A percentile compares a stretch with the other conserved stretches of the same genome.
Conservation (phyloP, 2,888 invertebrate genomes). For the Drosophila niveifrons region DNA sequence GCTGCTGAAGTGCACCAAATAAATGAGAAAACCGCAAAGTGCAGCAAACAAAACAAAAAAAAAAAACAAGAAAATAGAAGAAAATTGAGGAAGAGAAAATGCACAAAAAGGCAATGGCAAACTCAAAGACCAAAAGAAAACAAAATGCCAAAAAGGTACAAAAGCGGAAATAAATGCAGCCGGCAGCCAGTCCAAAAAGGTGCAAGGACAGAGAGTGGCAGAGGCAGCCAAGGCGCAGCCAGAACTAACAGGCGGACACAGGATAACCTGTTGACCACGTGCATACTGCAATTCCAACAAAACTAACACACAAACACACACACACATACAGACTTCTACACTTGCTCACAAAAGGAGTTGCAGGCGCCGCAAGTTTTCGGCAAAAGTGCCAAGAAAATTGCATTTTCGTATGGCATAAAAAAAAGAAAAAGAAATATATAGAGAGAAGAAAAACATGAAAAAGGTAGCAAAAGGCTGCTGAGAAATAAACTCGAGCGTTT, state of each 20-base stretch:
- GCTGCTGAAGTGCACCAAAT: slow-evolving; percentile 55
- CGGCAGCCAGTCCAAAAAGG: slow-evolving; percentile 39
- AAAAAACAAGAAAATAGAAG: slow-evolving; percentile 34
- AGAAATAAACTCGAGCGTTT: slow-evolving; percentile 75
- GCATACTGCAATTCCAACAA: slow-evolving; percentile 75
- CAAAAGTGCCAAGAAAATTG: slow-evolving; percentile 81
- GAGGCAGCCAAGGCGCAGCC: slow-evolving; percentile 34
- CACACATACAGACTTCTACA: slow-evolving; percentile 11
- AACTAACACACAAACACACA: slow-evolving; percentile 21
- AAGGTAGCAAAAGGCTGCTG: slow-evolving; percentile 76
- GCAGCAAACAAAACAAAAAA: slow-evolving; percentile 49
- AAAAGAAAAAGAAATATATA: slow-evolving; percentile 1
- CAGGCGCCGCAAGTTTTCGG: slow-evolving; percentile 69
- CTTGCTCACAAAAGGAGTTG: slow-evolving; percentile 13
- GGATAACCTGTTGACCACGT: slow-evolving; percentile 80
- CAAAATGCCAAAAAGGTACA: slow-evolving; percentile 79
- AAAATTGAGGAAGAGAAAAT: slow-evolving; percentile 9
- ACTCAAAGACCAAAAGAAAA: slow-evolving; percentile 60
- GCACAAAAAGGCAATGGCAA: slow-evolving; percentile 52
- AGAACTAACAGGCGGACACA: slow-evolving; percentile 59
- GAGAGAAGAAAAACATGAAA: slow-evolving; percentile 55
- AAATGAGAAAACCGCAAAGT: slow-evolving; percentile 78
- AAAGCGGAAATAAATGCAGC: slow-evolving; percentile 80
- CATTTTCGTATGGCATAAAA: slow-evolving; percentile 62
- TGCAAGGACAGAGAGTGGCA: not conserved